Base-by-base conservation (phyloP, 1,140 invertebrate species). In the Bombus waltoni region DNA sequence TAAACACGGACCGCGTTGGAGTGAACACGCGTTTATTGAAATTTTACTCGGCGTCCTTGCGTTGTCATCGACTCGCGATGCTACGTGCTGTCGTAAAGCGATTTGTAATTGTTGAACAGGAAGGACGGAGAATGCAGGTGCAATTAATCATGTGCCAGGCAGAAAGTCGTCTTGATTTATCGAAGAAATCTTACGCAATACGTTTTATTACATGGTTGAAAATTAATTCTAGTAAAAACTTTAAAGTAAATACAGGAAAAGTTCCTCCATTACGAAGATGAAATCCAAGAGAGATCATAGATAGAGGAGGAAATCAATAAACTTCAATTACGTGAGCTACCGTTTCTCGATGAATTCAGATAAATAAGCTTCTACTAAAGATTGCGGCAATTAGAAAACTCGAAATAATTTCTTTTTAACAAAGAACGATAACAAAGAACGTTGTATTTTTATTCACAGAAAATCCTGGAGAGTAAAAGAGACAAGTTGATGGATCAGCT, bases 401-500 rank as follows among this genome's bases (percentile, higher is more conserved):
- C 32, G 15, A 35, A 35, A 10, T 62, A 62, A 28, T 62, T 35
- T 32, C 32, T 32, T 32, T 35, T 35, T 6, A 68, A 35, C n/a
- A 25, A 22, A 1, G 5, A 53, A 22, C 47, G 66, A 38, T 28
- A 40, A 40, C 25, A 25, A 10, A 68, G 18, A 71, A 28, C 10
- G 3, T 35, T 18, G 1, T 22, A 65, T 32, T 13, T 35, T 42
- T 68, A 38, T 89, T 94, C 95, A n/a, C 94, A 98, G 98, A 97
- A 97, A 95, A 96, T 96, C 84, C 95, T 98, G 85, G 96, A 97
- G 93, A 96, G 96, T 38, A 98, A 98, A 95, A 95, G 97, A 28
- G 97, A 98, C 92, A 98, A 97, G 92, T 94, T 98, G 73, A 95
- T 96, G 81, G 96, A 97, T 81, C 98, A 98, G 93, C 94, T 98